phyloP scores from a whole-genome alignment of 2,113 vertebrate species.

The Tachuris rubrigastra region DNA sequence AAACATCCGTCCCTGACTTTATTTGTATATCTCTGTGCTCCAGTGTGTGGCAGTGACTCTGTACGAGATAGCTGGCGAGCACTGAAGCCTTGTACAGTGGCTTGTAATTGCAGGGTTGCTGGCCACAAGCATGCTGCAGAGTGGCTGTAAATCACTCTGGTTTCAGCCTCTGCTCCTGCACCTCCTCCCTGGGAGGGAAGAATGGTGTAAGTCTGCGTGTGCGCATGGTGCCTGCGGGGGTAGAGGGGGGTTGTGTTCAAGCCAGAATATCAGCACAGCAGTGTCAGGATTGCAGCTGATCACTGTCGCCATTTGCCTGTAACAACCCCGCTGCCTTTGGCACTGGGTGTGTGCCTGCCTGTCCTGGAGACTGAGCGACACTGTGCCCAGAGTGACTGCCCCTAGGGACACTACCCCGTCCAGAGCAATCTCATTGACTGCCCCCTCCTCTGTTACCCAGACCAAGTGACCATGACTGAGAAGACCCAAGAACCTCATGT shows the following conservation, averaged over 20 bases:
- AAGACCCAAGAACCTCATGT: conserved; percentile 71
- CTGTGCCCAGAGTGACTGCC: neutral
- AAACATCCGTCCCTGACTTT: neutral
- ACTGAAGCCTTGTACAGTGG: neutral
- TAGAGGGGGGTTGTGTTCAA: neutral
- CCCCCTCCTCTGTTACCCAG: neutral
- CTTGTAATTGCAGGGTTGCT: neutral
- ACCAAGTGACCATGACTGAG: conserved; percentile 75
- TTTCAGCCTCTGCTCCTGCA: neutral
- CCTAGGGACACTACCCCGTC: fast-evolving
- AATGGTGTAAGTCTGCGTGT: conserved; percentile 30
- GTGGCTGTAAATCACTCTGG: conserved; percentile 45
- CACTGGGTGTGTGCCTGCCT: neutral
- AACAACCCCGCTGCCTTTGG: neutral
- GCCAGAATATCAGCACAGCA: neutral
- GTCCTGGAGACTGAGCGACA: neutral
- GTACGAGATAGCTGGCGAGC: neutral
- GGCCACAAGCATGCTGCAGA: neutral
- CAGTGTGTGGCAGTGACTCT: neutral
- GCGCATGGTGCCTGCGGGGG: neutral
- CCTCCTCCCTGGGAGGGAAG: conserved; percentile 20
- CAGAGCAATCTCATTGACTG: neutral
- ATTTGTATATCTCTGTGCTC: neutral
- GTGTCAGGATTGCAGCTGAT: neutral
- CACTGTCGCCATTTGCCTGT: neutral